A percentile compares a stretch with the other conserved stretches of the same genome.
These are phyloP conservation scores for Megalops cyprinoides DNA, from an alignment of 2,797 vertebrate species.

Conservation along the genomic window DNA sequence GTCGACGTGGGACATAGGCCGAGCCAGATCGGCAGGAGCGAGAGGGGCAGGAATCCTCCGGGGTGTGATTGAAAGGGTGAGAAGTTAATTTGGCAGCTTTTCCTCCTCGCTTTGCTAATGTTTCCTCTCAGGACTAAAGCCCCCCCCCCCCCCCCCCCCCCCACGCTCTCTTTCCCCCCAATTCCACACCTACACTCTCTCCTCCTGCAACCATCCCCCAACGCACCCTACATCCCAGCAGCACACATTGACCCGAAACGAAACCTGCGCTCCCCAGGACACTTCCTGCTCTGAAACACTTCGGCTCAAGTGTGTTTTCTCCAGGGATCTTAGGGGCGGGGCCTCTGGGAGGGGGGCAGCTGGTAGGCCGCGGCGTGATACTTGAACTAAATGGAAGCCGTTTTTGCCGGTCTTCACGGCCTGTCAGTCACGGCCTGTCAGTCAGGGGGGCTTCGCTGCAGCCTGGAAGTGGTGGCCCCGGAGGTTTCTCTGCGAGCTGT, in stretches of 20 bases:
- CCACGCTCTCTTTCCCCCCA: no score
- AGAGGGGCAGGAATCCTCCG: slow-evolving; percentile 92
- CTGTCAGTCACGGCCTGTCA: slow-evolving; percentile 83
- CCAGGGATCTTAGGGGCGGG: slow-evolving; percentile 60
- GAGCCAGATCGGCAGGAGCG: slow-evolving; percentile 83
- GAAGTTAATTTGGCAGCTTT: slow-evolving; percentile 99
- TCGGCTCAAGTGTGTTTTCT: slow-evolving; percentile 99
- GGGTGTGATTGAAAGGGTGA: slow-evolving; percentile 99
- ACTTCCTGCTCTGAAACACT: slow-evolving; percentile 99
- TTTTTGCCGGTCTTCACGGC: slow-evolving; percentile 91
- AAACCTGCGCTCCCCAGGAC: slow-evolving; percentile 97
- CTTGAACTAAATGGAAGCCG: slow-evolving; percentile 97
- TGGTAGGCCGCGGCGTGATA: slow-evolving; percentile 67
- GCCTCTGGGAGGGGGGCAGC: slow-evolving; percentile 35
- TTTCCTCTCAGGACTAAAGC: slow-evolving; percentile 82
- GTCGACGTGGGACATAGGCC: slow-evolving; percentile 74
- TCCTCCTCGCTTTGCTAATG: slow-evolving; percentile 97
- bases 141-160: slow-evolving; percentile 59
- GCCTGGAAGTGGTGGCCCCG: slow-evolving; percentile 59
- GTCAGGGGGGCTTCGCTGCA: slow-evolving; percentile 66
- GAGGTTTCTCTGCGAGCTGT: neutral
- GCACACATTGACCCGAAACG: slow-evolving; percentile 94
- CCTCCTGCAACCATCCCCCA: slow-evolving; percentile 49
- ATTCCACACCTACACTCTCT: slow-evolving; percentile 22
- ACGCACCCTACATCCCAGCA: slow-evolving; percentile 83